Percentiles rank a stretch among this genome's conserved stretches.
These are phyloP conservation scores for Capreolus pygargus DNA, from an alignment of 2,113 vertebrate genomes.

Conservation along the genomic window DNA sequence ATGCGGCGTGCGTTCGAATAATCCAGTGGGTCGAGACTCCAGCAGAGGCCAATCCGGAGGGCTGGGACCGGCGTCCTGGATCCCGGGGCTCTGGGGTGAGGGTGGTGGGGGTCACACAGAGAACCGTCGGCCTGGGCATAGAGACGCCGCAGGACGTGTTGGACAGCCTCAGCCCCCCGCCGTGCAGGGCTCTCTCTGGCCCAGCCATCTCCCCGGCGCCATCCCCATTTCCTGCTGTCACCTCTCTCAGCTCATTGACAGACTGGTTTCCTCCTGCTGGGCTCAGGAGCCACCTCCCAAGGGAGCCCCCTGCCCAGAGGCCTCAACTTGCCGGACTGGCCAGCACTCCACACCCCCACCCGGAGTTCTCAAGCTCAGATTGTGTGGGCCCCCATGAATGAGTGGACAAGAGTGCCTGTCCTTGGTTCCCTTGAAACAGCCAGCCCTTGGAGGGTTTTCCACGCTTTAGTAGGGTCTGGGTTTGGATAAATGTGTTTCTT, in stretches of 20 bases:
- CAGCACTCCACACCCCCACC: fast-evolving
- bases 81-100: fast-evolving
- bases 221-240: fast-evolving
- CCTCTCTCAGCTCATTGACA: not conserved
- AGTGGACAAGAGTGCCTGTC: fast-evolving
- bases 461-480: not conserved
- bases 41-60: fast-evolving
- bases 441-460: not conserved
- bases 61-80: fast-evolving
- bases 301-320: not conserved
- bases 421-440: not conserved
- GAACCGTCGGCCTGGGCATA: fast-evolving
- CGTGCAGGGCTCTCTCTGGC: fast-evolving
- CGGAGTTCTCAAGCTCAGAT: not conserved
- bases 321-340: fast-evolving
- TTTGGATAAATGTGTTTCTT: not conserved
- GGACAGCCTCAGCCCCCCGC: fast-evolving
- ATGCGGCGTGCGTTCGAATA: fast-evolving
- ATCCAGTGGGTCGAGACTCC: fast-evolving
- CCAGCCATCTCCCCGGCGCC: fast-evolving
- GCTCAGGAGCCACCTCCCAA: not conserved
- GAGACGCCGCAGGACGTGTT: fast-evolving
- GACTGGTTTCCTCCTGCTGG: fast-evolving
- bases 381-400: fast-evolving
- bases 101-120: fast-evolving